Evolutionary conservation across 2,113 vertebrate species (phyloP).

Genomic region (Clarias gariepinus): DNA sequence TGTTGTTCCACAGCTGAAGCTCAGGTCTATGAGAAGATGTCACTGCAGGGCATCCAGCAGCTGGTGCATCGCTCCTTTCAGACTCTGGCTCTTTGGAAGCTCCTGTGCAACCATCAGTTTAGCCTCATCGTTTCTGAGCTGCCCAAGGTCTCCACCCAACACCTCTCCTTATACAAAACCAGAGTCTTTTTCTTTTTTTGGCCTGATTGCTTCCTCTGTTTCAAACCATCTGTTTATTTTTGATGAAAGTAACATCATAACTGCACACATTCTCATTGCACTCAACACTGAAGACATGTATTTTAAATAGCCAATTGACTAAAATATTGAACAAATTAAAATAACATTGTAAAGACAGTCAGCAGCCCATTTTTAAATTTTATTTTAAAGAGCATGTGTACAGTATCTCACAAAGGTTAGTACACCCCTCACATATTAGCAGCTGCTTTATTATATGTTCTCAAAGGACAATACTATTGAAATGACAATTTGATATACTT

Average conservation of each 20-base stretch:
- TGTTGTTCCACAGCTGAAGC: slow-evolving; percentile 79
- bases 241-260: neutral
- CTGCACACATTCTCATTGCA: neutral
- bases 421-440: no score
- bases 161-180: no score
- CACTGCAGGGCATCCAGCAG: slow-evolving; percentile 91
- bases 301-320: neutral
- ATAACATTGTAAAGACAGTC: neutral
- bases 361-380: neutral
- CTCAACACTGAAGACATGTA: neutral
- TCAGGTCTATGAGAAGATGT: slow-evolving; percentile 88
- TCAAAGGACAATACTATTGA: no score
- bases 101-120: slow-evolving; percentile 95
- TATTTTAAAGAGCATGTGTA: neutral
- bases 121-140: slow-evolving; percentile 88
- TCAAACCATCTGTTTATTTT: no score
- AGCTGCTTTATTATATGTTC: no score
- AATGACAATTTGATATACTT: no score
- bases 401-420: no score
- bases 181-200: neutral
- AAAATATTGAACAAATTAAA: neutral
- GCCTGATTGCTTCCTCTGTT: neutral
- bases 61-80: slow-evolving; percentile 93
- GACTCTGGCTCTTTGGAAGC: slow-evolving; percentile 91
- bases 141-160: slow-evolving; percentile 81